Evolutionary conservation across 2,113 vertebrate genomes (phyloP).

Genomic region (Rhabdornis inornatus): DNA sequence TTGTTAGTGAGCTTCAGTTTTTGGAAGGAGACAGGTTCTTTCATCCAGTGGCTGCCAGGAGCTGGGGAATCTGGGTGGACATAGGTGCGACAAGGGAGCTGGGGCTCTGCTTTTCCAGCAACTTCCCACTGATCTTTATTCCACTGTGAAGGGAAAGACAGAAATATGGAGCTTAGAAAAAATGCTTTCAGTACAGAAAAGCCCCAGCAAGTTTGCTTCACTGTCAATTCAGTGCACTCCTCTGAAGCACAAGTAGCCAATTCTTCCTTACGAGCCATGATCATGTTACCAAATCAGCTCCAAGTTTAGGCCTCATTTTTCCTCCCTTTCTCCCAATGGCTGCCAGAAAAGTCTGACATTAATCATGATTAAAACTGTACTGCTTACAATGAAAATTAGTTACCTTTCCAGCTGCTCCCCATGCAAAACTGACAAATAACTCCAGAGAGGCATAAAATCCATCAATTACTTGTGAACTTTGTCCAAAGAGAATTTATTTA

Average conservation of each 20-base stretch:
- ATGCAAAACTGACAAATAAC: constrained; percentile 20
- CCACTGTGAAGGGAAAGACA: constrained; percentile 75
- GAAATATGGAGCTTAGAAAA: neutral
- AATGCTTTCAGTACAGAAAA: neutral
- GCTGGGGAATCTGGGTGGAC: constrained; percentile 90
- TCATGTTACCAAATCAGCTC: neutral
- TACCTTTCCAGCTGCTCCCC: constrained; percentile 2
- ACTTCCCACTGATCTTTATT: constrained; percentile 92
- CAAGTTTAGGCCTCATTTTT: constrained; percentile 1
- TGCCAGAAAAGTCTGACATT: neutral
- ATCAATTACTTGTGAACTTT: constrained; percentile 16
- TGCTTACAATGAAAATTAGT: neutral
- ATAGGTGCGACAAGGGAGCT: constrained; percentile 87
- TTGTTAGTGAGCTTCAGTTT: constrained; percentile 94
- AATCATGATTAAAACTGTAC: neutral
- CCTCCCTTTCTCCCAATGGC: neutral
- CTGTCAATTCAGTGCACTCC: neutral
- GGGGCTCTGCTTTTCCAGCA: constrained; percentile 89
- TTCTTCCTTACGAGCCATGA: neutral
- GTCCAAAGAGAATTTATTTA: constrained; percentile 4
- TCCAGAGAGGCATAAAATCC: neutral
- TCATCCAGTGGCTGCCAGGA: constrained; percentile 92
- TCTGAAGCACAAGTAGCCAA: neutral
- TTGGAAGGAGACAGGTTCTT: constrained; percentile 86
- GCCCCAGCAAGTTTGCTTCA: neutral